Evolutionary conservation across 2,888 invertebrate genomes (phyloP), one percentile per base, ranked within the genome.

Genomic region (Masnerella sp.): DNA sequence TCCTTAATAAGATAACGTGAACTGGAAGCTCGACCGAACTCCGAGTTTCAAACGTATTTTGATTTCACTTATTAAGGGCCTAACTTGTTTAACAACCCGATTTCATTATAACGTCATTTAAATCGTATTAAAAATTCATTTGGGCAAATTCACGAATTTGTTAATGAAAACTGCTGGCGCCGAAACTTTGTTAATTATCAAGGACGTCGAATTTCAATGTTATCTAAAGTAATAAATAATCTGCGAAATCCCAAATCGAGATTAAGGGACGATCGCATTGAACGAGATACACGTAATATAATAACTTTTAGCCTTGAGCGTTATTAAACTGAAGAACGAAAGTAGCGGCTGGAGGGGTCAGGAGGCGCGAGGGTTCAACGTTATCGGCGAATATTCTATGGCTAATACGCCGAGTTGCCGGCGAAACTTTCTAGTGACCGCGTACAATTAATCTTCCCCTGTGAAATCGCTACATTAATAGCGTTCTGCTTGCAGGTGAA

Each of bases 361-460:
- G n/a, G n/a, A n/a, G n/a, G n/a, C n/a, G n/a, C n/a, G n/a, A n/a
- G n/a, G n/a, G n/a, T n/a, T n/a, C n/a, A n/a, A n/a, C n/a, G 45
- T 71, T 65, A 71, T 70, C 62, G 12, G 20, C 9, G 59, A 59
- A 65, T 65, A 71, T 65, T 65, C 65, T 47, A 18, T 38, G 18
- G 30, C 43, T 71, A 58, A 65, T 71, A 65, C 28, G 43, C 22
- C 11, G 59, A 58, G 47, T 65, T 59, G 45, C 58, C 20, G 38
- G 9, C 11, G 32, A 52, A 71, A 71, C 65, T 71, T 71, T 59
- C 59, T 43, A 47, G 43, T 71, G 65, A 71, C 65, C 59, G 38
- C 36, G 32, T 40, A 52, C 71, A 45, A 71, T 71, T 71, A 71
- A 71, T 71, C 45, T 65, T 52, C 47, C 22, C 38, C 54, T 54